Evolutionary conservation across 2,888 invertebrate species (phyloP).

Genomic region (Eulithis testata): DNA sequence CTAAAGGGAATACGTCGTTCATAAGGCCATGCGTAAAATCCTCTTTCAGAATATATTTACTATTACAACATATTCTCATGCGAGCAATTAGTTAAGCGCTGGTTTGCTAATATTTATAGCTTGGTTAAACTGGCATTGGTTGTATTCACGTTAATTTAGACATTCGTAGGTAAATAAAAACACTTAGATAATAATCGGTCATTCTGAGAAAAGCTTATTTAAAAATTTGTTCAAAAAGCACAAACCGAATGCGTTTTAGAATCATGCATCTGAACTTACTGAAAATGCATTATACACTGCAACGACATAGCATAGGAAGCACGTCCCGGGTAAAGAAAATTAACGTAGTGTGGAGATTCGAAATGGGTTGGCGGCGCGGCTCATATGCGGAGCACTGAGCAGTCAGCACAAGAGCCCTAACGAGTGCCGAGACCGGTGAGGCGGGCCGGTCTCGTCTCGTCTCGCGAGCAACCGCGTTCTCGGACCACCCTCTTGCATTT

Average conservation of each 20-base stretch:
- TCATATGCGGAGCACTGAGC: constrained; percentile 51
- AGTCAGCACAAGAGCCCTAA: constrained; percentile 76
- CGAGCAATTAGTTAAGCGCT: constrained; percentile 67
- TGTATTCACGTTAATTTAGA: constrained; percentile 46
- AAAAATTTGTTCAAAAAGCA: too few species aligned
- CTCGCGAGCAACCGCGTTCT: constrained; percentile 59
- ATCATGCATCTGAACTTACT: too few species aligned
- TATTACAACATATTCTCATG: constrained; percentile 62
- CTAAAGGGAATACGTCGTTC: constrained; percentile 38
- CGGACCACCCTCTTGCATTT: constrained; percentile 83
- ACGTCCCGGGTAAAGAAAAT: constrained; percentile 45
- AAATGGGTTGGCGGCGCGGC: constrained; percentile 37
- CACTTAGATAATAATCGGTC: too few species aligned
- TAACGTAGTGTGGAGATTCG: constrained; percentile 46
- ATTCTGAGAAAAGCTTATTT: too few species aligned
- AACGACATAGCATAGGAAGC: constrained; percentile 26
- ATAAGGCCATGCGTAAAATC: constrained; percentile 40
- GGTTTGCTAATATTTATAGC: constrained; percentile 71
- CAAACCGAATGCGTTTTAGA: too few species aligned
- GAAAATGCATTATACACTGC: too few species aligned
- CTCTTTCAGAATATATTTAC: constrained; percentile 52
- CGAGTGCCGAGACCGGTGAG: constrained; percentile 58
- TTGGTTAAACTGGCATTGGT: constrained; percentile 65
- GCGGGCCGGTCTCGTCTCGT: constrained; percentile 56
- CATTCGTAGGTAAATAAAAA: too few species aligned